Evolutionary conservation across 2,113 vertebrate genomes (phyloP).

Genomic region (Lycaon pictus): DNA sequence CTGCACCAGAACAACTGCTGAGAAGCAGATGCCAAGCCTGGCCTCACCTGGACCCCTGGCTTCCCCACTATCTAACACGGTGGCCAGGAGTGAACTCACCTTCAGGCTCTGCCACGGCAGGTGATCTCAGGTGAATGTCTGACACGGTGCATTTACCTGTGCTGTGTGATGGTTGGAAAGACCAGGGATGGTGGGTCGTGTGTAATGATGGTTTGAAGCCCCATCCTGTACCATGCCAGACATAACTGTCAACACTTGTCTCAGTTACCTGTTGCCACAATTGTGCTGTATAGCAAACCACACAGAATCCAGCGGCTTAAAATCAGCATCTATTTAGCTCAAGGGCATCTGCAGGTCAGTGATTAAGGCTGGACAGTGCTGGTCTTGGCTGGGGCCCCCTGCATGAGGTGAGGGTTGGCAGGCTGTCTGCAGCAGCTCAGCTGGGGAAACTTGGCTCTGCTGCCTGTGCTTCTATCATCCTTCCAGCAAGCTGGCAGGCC

Average conservation of each 20-base stretch:
- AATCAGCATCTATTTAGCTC: background rate
- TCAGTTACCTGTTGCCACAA: background rate
- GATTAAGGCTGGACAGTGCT: background rate
- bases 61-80: background rate
- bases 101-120: background rate
- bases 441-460: background rate
- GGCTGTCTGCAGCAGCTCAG: background rate
- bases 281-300: background rate
- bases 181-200: background rate
- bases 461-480: too few species aligned
- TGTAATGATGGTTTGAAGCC: background rate
- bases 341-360: background rate
- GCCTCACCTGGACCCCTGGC: background rate
- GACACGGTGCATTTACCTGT: fast-evolving
- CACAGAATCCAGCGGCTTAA: background rate
- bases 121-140: background rate
- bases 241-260: background rate
- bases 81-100: too few species aligned
- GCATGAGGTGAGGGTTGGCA: fast-evolving
- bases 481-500: background rate
- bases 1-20: background rate
- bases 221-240: too few species aligned
- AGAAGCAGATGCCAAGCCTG: background rate
- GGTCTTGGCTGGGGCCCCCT: background rate
- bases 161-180: background rate